A percentile compares a stretch with the other conserved stretches of the same genome.
phyloP scores from a whole-genome alignment of 2,888 invertebrate species.

The Pandemis corylana region DNA sequence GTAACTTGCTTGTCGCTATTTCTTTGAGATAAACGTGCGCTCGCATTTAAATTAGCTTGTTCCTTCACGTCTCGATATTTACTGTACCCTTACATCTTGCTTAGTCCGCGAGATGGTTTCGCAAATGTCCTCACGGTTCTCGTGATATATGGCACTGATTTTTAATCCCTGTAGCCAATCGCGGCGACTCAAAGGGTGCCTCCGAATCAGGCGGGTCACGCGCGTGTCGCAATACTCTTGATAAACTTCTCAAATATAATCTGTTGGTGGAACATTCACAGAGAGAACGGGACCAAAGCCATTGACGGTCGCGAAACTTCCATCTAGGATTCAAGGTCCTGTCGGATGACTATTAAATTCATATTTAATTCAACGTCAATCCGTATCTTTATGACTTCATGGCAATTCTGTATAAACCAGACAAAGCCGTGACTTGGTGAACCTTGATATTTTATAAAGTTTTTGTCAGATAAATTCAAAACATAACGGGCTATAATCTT shows the following conservation, averaged over 20 bases:
- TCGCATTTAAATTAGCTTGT: neutral
- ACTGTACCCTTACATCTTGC: slow-evolving; percentile 23
- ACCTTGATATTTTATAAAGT: slow-evolving; percentile 34
- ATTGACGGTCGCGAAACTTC: slow-evolving; percentile 22
- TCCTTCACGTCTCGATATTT: slow-evolving; percentile 21
- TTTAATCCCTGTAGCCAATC: slow-evolving; percentile 65
- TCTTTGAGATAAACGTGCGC: neutral
- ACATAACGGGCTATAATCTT: slow-evolving; percentile 9
- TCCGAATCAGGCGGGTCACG: slow-evolving; percentile 55
- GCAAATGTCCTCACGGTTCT: slow-evolving; percentile 43
- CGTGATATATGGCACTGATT: slow-evolving; percentile 47
- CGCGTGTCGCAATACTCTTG: slow-evolving; percentile 49
- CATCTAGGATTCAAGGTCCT: slow-evolving; percentile 33
- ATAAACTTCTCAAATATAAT: slow-evolving; percentile 53
- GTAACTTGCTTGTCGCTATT: neutral
- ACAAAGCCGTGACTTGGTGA: slow-evolving; percentile 22
- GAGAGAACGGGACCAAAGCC: slow-evolving; percentile 34
- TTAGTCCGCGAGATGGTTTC: slow-evolving; percentile 36
- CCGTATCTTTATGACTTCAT: slow-evolving; percentile 26
- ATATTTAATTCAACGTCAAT: slow-evolving; percentile 30
- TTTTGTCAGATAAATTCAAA: slow-evolving; percentile 19
- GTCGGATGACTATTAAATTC: slow-evolving; percentile 35
- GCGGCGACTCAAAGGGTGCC: slow-evolving; percentile 58
- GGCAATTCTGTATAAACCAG: slow-evolving; percentile 26
- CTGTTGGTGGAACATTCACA: slow-evolving; percentile 51